Conservation (phyloP, 2,113 vertebrate genomes). For the Leptocoma aspasia region DNA sequence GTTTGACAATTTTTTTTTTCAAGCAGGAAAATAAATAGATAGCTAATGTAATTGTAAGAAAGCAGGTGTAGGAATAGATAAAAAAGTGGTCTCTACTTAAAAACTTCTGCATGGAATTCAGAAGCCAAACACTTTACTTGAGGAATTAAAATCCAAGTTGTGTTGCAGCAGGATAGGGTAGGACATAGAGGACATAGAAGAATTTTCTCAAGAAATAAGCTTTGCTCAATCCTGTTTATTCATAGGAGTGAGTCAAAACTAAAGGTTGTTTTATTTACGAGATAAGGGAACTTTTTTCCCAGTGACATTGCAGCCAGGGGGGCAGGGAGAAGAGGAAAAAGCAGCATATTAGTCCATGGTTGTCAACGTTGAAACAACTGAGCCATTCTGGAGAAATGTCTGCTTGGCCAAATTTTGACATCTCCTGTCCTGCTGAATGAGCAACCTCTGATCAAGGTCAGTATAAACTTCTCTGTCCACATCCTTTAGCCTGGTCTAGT, state of each 20-base stretch:
- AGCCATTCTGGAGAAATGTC: not conserved
- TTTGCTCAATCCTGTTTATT: constrained; percentile 28
- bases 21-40: constrained; percentile 29
- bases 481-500: not conserved
- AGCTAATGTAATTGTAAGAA: constrained; percentile 37
- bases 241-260: not conserved
- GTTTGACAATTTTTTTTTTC: not conserved
- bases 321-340: not conserved
- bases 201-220: not conserved
- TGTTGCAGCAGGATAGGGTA: not conserved
- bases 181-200: not conserved
- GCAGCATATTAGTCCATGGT: not conserved
- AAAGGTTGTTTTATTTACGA: not conserved
- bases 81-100: constrained; percentile 21
- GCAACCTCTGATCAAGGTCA: not conserved
- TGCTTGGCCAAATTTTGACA: not conserved
- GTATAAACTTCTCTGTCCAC: not conserved
- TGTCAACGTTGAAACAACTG: not conserved
- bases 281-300: not conserved
- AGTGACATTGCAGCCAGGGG: not conserved
- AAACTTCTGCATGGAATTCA: not conserved
- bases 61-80: constrained; percentile 37
- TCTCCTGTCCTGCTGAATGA: not conserved
- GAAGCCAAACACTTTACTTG: not conserved
- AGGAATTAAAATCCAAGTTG: constrained; percentile 43